A percentile compares a stretch with the other conserved stretches of the same genome.
Evolutionary conservation across 2,888 invertebrate genomes (phyloP).

Genomic region (Deilephila porcellus): DNA sequence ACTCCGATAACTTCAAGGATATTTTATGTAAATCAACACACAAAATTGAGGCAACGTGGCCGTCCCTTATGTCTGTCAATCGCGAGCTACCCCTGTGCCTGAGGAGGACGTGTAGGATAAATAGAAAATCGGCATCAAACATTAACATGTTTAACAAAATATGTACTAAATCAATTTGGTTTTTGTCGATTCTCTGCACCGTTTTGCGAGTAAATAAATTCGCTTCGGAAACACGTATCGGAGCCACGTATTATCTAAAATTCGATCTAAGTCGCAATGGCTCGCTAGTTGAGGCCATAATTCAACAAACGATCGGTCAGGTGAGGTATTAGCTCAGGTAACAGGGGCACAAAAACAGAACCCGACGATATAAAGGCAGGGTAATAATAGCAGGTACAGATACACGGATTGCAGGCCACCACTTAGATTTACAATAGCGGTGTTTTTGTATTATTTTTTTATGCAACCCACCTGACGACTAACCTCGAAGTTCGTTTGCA

Average conservation of each 20-base stretch:
- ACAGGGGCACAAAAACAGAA: conserved; percentile 11
- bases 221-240: not conserved
- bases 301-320: conserved; percentile 15
- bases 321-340: conserved; percentile 23
- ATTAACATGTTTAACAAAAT: no score
- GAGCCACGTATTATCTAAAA: conserved; percentile 1
- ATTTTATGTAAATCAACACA: no score
- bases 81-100: no score
- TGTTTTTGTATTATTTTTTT: conserved; percentile 2
- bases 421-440: conserved; percentile 14
- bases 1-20: no score
- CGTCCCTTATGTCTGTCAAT: no score
- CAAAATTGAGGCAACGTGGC: no score
- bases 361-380: not conserved
- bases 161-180: no score
- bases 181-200: no score
- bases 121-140: no score
- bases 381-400: conserved; percentile 5
- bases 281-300: conserved; percentile 9
- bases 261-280: not conserved
- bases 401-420: not conserved
- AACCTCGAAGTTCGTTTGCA: not conserved
- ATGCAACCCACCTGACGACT: not conserved
- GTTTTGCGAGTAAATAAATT: no score
- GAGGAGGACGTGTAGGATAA: no score